phyloP scores from a whole-genome alignment of 2,797 vertebrate genomes.

The Phalloptychus januarius region DNA sequence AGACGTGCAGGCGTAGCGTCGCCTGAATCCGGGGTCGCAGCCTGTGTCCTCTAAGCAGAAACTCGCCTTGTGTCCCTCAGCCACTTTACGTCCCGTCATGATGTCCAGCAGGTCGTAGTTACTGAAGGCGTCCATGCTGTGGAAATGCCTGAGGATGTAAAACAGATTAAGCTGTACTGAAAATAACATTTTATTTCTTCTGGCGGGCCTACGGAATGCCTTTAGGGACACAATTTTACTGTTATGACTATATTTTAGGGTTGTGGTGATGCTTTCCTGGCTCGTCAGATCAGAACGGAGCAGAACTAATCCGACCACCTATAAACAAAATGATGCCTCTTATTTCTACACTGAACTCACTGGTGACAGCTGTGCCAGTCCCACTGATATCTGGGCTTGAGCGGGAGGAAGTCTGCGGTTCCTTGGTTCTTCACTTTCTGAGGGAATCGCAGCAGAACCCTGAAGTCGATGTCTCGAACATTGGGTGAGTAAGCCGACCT shows the following conservation, averaged over 20 bases:
- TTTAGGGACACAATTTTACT: neutral
- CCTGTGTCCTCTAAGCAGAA: slow-evolving; percentile 88
- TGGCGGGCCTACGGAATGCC: slow-evolving; percentile 1
- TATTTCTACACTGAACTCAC: slow-evolving; percentile 73
- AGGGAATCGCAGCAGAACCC: slow-evolving; percentile 87
- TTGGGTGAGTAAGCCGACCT: slow-evolving; percentile 83
- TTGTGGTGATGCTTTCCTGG: slow-evolving; percentile 14
- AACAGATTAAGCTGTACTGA: neutral
- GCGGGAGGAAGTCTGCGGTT: slow-evolving; percentile 85
- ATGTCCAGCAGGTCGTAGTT: slow-evolving; percentile 86
- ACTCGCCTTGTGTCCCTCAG: slow-evolving; percentile 89
- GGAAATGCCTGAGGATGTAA: slow-evolving; percentile 79
- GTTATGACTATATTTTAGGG: slow-evolving; percentile 18
- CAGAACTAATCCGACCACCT: neutral
- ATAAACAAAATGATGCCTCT: neutral
- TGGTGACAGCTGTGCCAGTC: slow-evolving; percentile 92
- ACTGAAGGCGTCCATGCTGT: slow-evolving; percentile 91
- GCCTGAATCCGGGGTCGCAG: slow-evolving; percentile 81
- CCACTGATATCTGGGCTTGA: slow-evolving; percentile 86
- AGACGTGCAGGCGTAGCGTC: slow-evolving; percentile 85
- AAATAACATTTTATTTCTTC: neutral
- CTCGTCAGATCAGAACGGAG: neutral
- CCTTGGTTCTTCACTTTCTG: slow-evolving; percentile 89
- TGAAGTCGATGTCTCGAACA: slow-evolving; percentile 81
- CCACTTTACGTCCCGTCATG: slow-evolving; percentile 78